Evolutionary conservation across 2,113 vertebrate species (phyloP).

Genomic region (Nyctereutes procyonoides): DNA sequence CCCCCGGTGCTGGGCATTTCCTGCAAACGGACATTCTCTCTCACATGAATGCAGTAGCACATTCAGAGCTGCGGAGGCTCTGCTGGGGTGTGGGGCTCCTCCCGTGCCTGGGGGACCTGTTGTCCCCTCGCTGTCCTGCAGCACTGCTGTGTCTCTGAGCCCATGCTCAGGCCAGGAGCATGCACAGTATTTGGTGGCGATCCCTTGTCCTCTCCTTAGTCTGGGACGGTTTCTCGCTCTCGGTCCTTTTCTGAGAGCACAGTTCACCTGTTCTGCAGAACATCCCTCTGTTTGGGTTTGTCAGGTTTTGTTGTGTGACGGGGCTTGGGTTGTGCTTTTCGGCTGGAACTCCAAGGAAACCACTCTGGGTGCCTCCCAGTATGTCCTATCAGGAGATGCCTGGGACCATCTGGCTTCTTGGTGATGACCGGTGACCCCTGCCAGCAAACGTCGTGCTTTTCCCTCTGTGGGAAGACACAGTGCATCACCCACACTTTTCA

Average conservation of each 20-base stretch:
- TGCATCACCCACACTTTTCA: fast-evolving
- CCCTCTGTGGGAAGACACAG: not conserved
- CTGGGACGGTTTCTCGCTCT: not conserved
- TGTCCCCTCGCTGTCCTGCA: fast-evolving
- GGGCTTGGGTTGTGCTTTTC: fast-evolving
- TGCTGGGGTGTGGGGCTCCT: fast-evolving
- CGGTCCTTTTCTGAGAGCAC: fast-evolving
- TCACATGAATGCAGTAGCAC: fast-evolving
- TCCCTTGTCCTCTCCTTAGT: too few species aligned
- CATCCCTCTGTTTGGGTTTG: not conserved
- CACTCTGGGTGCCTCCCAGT: fast-evolving
- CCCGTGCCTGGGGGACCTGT: fast-evolving
- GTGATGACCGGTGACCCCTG: not conserved
- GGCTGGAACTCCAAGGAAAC: fast-evolving
- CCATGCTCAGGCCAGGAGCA: fast-evolving
- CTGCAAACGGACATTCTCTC: fast-evolving
- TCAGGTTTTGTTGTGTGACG: fast-evolving
- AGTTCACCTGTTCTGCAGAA: fast-evolving
- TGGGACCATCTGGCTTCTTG: fast-evolving
- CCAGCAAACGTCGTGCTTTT: not conserved
- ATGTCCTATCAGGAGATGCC: fast-evolving
- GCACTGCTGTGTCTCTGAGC: fast-evolving
- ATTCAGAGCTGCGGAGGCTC: fast-evolving
- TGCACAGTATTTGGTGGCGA: fast-evolving
- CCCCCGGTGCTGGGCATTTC: fast-evolving